Evolutionary conservation across 1,140 invertebrate species (phyloP), one percentile per base, ranked within the genome.

Genomic region (Drosophila miranda): DNA sequence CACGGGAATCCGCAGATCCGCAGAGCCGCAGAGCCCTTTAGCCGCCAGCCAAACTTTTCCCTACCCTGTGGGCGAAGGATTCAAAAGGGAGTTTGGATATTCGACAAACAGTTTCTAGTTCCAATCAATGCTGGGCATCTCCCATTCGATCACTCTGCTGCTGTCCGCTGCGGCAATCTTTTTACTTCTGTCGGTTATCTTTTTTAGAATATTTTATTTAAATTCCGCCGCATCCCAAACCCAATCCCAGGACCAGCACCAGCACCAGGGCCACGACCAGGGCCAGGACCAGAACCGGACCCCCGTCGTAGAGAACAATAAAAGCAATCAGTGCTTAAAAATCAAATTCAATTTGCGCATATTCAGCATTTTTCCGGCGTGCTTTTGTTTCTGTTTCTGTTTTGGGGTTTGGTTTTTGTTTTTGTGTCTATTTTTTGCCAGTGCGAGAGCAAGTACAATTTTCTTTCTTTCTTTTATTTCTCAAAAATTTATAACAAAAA

Each of bases 261-360:
- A 45, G 54, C 49, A 56, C 8, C 21, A 11, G 28, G 11, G 41
- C 42, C 6, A 6, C 1, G 8, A 30, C 7, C 7, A 2, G 30
- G 30, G 30, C n/a, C 44, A 50, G 54, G 53, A 52, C 8, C 28
- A n/a, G 28, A 14, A 42, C 42, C 28, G 60, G 52, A 62, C 30
- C 59, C 42, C 26, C 63, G 34, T 16, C 42, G n/a, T 57, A 50
- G 74, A 62, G 76, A 87, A 87, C 81, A 84, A 84, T 84, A 87
- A 81, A 84, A 84, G 82, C 81, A 84, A 84, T 84, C 81, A 84
- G 82, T 81, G 81, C 81, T 87, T 81, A 87, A 84, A 84, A 84
- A 84, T 84, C 81, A 84, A 87, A 84, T 84, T 84, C 81, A 84
- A 84, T 84, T 84, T 84, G 72, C 81, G 82, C 81, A 86, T 77